phyloP scores from a whole-genome alignment of 2,888 invertebrate genomes.

The Eupithecia centaureata region DNA sequence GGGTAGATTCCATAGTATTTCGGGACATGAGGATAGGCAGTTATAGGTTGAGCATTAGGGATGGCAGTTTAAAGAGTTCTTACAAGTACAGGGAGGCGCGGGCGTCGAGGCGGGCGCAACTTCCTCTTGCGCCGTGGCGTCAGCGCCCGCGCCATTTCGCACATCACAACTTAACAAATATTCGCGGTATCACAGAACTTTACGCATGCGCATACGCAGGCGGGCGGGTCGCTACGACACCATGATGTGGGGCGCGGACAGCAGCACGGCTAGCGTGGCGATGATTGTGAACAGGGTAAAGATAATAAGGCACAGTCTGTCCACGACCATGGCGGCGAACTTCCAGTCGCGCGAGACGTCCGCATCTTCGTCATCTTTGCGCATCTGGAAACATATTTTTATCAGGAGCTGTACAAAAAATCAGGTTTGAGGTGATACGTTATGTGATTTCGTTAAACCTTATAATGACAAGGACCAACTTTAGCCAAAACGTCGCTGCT shows the following conservation, averaged over 20 bases:
- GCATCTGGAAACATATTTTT: constrained; percentile 86
- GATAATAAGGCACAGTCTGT: constrained; percentile 99
- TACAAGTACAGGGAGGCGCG: constrained; percentile 79
- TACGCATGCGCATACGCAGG: constrained; percentile 79
- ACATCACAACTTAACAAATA: constrained; percentile 87
- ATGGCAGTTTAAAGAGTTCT: constrained; percentile 77
- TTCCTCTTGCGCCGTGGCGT: constrained; percentile 69
- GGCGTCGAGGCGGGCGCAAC: constrained; percentile 76
- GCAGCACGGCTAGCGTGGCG: constrained; percentile 98
- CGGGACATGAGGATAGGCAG: constrained; percentile 71
- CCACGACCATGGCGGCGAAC: constrained; percentile 99
- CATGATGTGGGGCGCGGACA: constrained; percentile 98
- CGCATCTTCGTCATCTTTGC: constrained; percentile 96
- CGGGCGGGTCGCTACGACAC: constrained; percentile 90
- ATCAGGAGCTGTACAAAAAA: constrained; percentile 4
- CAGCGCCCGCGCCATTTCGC: constrained; percentile 77
- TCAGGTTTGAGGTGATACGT: not conserved
- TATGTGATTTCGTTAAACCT: not conserved
- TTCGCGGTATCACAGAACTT: constrained; percentile 88
- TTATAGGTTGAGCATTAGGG: constrained; percentile 71
- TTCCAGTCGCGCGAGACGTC: constrained; percentile 99
- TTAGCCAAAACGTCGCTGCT: not conserved
- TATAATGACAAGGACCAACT: not conserved
- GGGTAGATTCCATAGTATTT: constrained; percentile 58
- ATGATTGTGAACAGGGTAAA: constrained; percentile 99